These are phyloP conservation scores for Philantomba maxwellii DNA, from an alignment of 2,113 vertebrate genomes.

Conservation along the genomic window DNA sequence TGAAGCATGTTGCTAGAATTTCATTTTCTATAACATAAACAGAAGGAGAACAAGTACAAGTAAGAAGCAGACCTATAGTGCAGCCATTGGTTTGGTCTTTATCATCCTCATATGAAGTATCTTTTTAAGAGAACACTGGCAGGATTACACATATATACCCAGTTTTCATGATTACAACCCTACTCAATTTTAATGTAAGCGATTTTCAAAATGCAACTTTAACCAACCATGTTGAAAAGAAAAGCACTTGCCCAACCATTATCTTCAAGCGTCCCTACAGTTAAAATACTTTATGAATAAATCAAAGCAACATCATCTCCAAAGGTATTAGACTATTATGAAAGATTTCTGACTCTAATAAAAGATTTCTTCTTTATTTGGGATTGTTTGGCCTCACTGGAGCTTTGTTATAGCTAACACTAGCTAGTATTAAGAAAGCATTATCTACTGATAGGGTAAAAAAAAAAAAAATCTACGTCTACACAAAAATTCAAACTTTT, in stretches of 20 bases:
- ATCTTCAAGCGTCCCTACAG: neutral
- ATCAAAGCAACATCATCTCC: neutral
- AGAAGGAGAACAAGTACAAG: slow-evolving; percentile 73
- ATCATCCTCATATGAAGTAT: neutral
- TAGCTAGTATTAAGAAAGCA: neutral
- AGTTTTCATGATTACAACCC: neutral
- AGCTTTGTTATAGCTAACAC: neutral
- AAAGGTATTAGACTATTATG: neutral
- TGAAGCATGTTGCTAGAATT: slow-evolving; percentile 74
- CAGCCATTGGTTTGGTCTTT: slow-evolving; percentile 67
- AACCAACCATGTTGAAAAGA: neutral
- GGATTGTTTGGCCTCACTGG: neutral
- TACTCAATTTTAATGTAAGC: slow-evolving; percentile 29
- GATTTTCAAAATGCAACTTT: slow-evolving; percentile 42
- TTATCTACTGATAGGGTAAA: neutral
- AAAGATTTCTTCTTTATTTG: slow-evolving; percentile 15
- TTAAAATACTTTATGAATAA: slow-evolving; percentile 7
- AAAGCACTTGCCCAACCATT: neutral
- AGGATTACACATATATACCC: neutral
- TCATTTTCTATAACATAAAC: slow-evolving; percentile 74
- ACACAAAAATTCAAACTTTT: slow-evolving; percentile 35
- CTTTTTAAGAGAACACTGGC: neutral
- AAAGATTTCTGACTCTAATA: neutral
- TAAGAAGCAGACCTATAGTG: slow-evolving; percentile 71
- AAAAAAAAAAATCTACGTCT: neutral